phyloP scores from a whole-genome alignment of 1,140 invertebrate species.

The Lasioglossum baleicum region DNA sequence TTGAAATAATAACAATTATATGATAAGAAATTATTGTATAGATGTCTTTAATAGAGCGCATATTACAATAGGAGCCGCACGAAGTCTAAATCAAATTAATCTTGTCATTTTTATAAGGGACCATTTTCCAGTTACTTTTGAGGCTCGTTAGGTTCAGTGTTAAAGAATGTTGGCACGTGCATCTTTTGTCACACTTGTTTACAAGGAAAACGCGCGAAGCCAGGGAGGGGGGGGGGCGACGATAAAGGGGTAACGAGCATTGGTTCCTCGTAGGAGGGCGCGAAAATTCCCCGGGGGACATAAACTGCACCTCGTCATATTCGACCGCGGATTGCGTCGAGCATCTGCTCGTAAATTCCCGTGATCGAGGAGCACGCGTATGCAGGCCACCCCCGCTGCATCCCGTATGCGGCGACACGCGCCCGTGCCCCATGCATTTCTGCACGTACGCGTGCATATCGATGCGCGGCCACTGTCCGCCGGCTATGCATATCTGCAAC shows the following conservation, averaged over 20 bases:
- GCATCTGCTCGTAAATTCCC: slow-evolving; percentile 48
- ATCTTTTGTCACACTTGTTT: too few species aligned
- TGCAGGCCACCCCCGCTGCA: slow-evolving; percentile 4
- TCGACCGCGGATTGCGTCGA: slow-evolving; percentile 28
- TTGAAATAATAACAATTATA: too few species aligned
- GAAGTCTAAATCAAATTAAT: too few species aligned
- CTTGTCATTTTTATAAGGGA: too few species aligned
- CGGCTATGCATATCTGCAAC: slow-evolving; percentile 3
- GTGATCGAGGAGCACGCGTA: slow-evolving; percentile 38
- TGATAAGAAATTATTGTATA: too few species aligned
- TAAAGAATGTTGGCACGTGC: too few species aligned
- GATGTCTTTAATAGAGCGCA: too few species aligned
- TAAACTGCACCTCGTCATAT: slow-evolving; percentile 17
- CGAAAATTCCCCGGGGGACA: slow-evolving; percentile 21
- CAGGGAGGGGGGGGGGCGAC: background rate
- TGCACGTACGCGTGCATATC: slow-evolving; percentile 28
- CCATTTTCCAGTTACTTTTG: too few species aligned
- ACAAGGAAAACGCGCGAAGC: too few species aligned
- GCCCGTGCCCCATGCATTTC: slow-evolving; percentile 27
- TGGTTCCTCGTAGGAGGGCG: background rate
- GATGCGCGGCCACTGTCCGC: background rate
- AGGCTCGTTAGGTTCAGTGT: too few species aligned
- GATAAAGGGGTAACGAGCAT: background rate
- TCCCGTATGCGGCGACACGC: slow-evolving; percentile 25
- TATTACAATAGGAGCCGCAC: too few species aligned